Evolutionary conservation across 2,113 vertebrate genomes (phyloP).

Genomic region (Erinaceus europaeus): DNA sequence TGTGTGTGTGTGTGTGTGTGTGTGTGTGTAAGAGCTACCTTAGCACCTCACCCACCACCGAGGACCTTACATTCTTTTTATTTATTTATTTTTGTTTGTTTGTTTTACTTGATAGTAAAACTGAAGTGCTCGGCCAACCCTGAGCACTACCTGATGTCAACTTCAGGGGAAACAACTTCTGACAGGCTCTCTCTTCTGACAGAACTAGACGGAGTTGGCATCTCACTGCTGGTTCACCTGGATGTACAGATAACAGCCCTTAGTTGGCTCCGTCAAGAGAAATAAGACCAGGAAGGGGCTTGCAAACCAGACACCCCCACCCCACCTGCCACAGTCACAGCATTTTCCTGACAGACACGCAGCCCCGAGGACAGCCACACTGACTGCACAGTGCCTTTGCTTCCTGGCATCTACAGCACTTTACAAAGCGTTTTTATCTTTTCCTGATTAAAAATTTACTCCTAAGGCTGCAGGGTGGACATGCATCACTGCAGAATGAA

Average conservation of each 20-base stretch:
- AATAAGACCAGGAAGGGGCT: slow-evolving; percentile 51
- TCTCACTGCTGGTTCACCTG: not conserved
- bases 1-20: too few species aligned
- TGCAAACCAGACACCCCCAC: slow-evolving; percentile 49
- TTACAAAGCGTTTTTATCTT: slow-evolving; percentile 67
- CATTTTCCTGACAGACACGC: too few species aligned
- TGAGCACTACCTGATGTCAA: fast-evolving
- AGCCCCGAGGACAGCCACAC: not conserved
- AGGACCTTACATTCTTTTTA: too few species aligned
- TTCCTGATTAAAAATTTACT: slow-evolving; percentile 77
- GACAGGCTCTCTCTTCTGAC: not conserved
- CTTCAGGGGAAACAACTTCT: not conserved
- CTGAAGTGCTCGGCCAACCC: too few species aligned
- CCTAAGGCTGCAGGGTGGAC: slow-evolving; percentile 61
- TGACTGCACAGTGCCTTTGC: not conserved
- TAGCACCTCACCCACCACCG: too few species aligned
- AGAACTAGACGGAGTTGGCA: not conserved
- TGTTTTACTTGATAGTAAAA: too few species aligned
- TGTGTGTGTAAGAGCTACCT: too few species aligned
- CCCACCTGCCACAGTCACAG: not conserved
- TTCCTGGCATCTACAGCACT: slow-evolving; percentile 23
- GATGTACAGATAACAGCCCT: slow-evolving; percentile 36
- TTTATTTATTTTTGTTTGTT: too few species aligned
- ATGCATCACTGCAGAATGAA: slow-evolving; percentile 58
- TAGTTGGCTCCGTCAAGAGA: slow-evolving; percentile 18